Evolutionary conservation across 1,140 invertebrate species (phyloP), one percentile per base, ranked within the genome.

Genomic region (Drosophila pruinosa): DNA sequence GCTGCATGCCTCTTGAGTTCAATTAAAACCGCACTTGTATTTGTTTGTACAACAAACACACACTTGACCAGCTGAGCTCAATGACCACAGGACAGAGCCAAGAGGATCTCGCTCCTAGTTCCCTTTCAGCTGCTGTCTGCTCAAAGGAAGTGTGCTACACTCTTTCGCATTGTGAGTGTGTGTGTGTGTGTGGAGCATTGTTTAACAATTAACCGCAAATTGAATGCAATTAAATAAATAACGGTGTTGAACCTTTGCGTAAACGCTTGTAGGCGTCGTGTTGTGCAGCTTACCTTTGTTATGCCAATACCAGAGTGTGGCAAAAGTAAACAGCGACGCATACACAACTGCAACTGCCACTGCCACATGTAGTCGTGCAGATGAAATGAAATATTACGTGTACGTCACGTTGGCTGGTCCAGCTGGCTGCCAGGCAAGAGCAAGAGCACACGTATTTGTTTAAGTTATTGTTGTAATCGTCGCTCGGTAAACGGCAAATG

Each of bases 151-250:
- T 78, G 41, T 22, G 26, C 36, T 15, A 59, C 59, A 72, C 56
- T 71, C 70, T 62, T 78, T 80, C 56, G 57, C 15, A 10, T 17
- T 38, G 31, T 17, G 12, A 4, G 31, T 14, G 24, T 39, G 4
- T 38, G 12, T 39, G 14, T 39, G 38, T 39, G 14, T 62, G 50
- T 15, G 47, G 71, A 28, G 54, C 64, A 88, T 86, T 88, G 78
- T 86, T 86, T 86, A 86, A 86, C 82, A 86, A 86, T 86, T 86
- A 86, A 88, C 82, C 82, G 74, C 82, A 86, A 86, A 86, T 86
- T 88, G 82, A 86, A 86, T 86, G 82, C 82, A 86, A 86, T 86
- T 88, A 86, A 86, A 86, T 88, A 86, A 86, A 86, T 88, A 86
- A 88, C 82, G 72, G 82, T 78, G 82, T 86, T 86, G 78, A 75